phyloP scores from a whole-genome alignment of 2,113 vertebrate species.

The Tragelaphus scriptus region DNA sequence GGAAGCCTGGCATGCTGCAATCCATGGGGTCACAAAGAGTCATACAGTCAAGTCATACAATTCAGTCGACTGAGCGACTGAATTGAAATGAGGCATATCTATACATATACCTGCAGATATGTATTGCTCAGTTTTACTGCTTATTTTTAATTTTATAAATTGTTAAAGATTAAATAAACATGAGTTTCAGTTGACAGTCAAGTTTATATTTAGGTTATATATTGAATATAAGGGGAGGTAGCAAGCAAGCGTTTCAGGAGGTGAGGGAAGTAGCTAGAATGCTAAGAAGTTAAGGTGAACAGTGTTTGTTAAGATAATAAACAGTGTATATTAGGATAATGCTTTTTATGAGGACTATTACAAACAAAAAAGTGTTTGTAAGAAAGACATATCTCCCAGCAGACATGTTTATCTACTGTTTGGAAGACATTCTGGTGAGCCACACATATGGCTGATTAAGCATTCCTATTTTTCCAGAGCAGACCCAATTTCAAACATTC shows the following conservation, averaged over 20 bases:
- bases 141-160: not conserved
- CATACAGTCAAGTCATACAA: not conserved
- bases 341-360: not conserved
- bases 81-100: not conserved
- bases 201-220: not conserved
- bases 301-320: not conserved
- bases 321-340: not conserved
- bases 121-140: not conserved
- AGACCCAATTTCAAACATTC: not conserved
- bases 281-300: not conserved
- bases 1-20: not conserved
- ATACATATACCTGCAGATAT: not conserved
- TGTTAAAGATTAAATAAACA: not conserved
- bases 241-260: not conserved
- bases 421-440: not conserved
- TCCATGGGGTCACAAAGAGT: not conserved
- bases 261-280: not conserved
- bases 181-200: not conserved
- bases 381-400: not conserved
- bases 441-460: not conserved
- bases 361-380: not conserved
- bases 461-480: not conserved
- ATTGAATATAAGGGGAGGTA: not conserved
- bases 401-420: not conserved
- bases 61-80: accelerated